Evolutionary conservation across 2,113 vertebrate genomes (phyloP).

Genomic region (Laticauda colubrina): DNA sequence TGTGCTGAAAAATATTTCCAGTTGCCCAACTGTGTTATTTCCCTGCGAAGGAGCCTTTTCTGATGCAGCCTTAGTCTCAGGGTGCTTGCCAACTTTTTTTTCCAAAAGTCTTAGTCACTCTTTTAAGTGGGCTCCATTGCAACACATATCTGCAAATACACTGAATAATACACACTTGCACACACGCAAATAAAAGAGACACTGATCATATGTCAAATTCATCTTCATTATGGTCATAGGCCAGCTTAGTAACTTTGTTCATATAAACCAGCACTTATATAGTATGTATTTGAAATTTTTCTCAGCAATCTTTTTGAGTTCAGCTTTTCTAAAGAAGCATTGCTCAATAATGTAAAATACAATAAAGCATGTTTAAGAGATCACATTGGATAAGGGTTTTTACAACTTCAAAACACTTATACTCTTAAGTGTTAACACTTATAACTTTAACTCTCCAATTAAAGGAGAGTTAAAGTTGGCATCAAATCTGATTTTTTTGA

Average conservation of each 20-base stretch:
- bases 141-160: not conserved
- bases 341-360: not conserved
- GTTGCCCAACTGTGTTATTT: not conserved
- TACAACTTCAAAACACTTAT: not conserved
- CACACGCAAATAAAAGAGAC: not conserved
- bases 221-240: not conserved
- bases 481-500: not conserved
- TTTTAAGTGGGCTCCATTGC: not conserved
- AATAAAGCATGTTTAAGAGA: not conserved
- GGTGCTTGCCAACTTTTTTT: not conserved
- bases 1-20: not conserved
- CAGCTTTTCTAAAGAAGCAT: not conserved
- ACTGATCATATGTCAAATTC: not conserved
- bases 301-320: not conserved
- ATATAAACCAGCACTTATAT: not conserved
- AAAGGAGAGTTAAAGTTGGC: no score
- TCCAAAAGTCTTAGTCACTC: not conserved
- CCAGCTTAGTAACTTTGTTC: not conserved
- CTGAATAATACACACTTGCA: not conserved
- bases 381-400: not conserved
- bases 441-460: not conserved
- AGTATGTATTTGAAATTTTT: not conserved
- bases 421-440: not conserved
- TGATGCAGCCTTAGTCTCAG: not conserved
- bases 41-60: not conserved